phyloP scores from a whole-genome alignment of 2,888 invertebrate genomes.

The Pandemis corylana region DNA sequence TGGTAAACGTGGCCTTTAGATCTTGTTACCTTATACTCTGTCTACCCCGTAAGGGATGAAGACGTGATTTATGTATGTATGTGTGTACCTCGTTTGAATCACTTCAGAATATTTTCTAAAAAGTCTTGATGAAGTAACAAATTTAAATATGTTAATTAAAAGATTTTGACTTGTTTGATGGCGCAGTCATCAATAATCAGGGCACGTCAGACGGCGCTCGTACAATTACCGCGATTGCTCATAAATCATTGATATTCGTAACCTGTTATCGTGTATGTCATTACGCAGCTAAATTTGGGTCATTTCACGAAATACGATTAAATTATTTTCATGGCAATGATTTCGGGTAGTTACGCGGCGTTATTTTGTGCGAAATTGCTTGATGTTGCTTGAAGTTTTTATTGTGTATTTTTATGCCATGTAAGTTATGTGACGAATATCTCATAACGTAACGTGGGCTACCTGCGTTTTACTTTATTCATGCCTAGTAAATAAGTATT shows the following conservation, averaged over 20 bases:
- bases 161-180: conserved; percentile 31
- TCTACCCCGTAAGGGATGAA: no score
- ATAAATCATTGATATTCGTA: conserved; percentile 60
- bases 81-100: no score
- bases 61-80: no score
- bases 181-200: conserved; percentile 53
- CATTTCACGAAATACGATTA: conserved; percentile 41
- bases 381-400: not conserved
- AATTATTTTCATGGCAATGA: conserved; percentile 37
- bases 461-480: no score
- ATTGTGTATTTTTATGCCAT: not conserved
- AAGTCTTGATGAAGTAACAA: not conserved
- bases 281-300: conserved; percentile 52
- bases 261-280: conserved; percentile 49
- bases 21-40: no score
- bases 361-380: conserved; percentile 14
- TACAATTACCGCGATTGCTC: conserved; percentile 53
- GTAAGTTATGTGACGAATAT: not conserved
- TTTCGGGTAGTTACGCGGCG: conserved; percentile 18
- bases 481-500: no score
- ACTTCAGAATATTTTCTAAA: not conserved
- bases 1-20: no score
- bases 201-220: conserved; percentile 45
- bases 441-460: no score
- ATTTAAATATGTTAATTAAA: conserved; percentile 30